Evolutionary conservation across 1,140 invertebrate genomes (phyloP).

Genomic region (Palaemon carinicauda): DNA sequence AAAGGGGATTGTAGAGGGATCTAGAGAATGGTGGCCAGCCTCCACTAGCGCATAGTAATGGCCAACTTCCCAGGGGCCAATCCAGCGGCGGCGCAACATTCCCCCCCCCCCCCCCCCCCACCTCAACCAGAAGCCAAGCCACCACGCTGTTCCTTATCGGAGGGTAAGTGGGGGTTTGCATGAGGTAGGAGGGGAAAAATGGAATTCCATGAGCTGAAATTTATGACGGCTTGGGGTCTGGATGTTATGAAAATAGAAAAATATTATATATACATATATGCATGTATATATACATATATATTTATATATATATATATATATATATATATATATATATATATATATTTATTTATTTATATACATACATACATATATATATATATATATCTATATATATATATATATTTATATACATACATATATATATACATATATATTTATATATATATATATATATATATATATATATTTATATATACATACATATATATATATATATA

Average conservation of each 20-base stretch:
- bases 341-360: too few species aligned
- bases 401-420: too few species aligned
- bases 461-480: neutral
- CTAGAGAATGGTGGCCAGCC: neutral
- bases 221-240: too few species aligned
- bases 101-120: too few species aligned
- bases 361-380: neutral
- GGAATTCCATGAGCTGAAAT: neutral
- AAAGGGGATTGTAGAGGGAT: neutral
- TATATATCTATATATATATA: neutral
- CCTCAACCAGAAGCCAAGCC: neutral
- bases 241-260: neutral
- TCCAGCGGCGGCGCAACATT: neutral
- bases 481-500: too few species aligned
- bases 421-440: neutral
- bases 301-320: neutral
- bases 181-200: neutral
- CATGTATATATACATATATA: neutral
- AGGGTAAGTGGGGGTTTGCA: neutral
- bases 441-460: conserved; percentile 11
- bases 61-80: neutral
- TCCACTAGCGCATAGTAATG: neutral
- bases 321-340: neutral
- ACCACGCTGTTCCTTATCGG: neutral
- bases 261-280: conserved; percentile 6